Evolutionary conservation across 2,888 invertebrate genomes (phyloP).

Genomic region (Epirrita christyi): DNA sequence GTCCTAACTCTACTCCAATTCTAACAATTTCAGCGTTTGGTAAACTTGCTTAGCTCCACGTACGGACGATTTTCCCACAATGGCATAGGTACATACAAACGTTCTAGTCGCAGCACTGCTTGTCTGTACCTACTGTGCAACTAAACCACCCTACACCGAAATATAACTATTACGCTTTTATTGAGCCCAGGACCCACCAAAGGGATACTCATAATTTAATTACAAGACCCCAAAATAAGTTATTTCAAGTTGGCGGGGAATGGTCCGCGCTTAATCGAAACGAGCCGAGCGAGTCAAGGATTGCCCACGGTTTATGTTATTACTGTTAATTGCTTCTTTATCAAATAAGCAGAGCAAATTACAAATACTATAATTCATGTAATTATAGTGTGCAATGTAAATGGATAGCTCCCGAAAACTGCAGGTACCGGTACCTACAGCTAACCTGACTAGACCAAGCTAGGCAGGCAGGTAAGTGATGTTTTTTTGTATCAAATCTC

Average conservation of each 20-base stretch:
- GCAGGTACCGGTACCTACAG: no score
- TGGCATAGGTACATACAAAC: no score
- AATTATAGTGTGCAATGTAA: no score
- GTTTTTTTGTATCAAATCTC: no score
- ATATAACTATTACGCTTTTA: slow-evolving; percentile 81
- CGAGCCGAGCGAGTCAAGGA: slow-evolving; percentile 45
- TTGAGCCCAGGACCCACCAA: slow-evolving; percentile 76
- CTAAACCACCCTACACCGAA: slow-evolving; percentile 64
- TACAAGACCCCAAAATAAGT: slow-evolving; percentile 69
- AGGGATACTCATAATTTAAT: slow-evolving; percentile 81
- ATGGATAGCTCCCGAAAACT: no score
- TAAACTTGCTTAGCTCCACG: no score
- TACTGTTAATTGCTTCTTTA: slow-evolving; percentile 37
- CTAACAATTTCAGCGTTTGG: no score
- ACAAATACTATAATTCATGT: not conserved
- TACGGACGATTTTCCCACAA: no score
- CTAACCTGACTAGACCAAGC: no score
- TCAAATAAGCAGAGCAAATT: slow-evolving; percentile 17
- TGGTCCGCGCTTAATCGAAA: slow-evolving; percentile 54
- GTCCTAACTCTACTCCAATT: no score
- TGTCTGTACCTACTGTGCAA: slow-evolving; percentile 40
- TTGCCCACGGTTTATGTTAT: slow-evolving; percentile 34
- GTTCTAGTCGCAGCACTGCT: not conserved
- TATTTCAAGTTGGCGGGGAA: slow-evolving; percentile 60
- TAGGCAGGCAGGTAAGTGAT: no score